Base-by-base conservation (phyloP, 2,113 vertebrate genomes). In the Eudorcas thomsonii region DNA sequence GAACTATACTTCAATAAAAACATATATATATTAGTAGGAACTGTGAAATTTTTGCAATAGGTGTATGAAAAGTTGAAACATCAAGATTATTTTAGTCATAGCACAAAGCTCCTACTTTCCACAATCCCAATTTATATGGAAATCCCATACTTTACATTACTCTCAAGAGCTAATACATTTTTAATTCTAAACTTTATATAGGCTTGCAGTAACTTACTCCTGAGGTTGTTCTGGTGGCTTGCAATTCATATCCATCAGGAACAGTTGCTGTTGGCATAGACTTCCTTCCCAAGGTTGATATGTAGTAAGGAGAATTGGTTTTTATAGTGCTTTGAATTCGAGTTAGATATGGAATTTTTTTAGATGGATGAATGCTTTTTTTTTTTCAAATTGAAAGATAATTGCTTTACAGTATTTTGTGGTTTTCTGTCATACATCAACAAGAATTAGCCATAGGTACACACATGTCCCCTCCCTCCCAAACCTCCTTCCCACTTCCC, bases 71-170 rank as follows among this genome's bases (percentile, higher is more conserved):
- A 36, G 84, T 26, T 88, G 59, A 96, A 85, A 88, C 9, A 78
- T 28, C 62, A 91, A 81, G 91, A 78, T 95, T 94, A 97, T 88
- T 93, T 92, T 96, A 74, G 77, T 43, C 5, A 16, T 91, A 88
- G 39, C 25, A 50, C 50, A 82, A 90, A 91, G 26, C 33, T 67
- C 48, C 36, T 52, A 59, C 13, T 83, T 90, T 59, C 88, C 16
- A 90, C 39, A 78, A 19, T 82, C 39, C 88, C n/a, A 74, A 25
- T 82, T 62, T 91, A 74, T 55, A 88, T 45, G 23, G 26, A 91
- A 64, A 87, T 90, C 7, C 12, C 36, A 52, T 93, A 55, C 90
- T 93, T 90, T 90, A 57, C 39, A 55, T 87, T 43, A 93, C 19
- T 77, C 13, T 54, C 43, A 64, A 59, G 54, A 57, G 57, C 11